phyloP scores from a whole-genome alignment of 2,113 vertebrate genomes.

The Bagarius yarrelli region DNA sequence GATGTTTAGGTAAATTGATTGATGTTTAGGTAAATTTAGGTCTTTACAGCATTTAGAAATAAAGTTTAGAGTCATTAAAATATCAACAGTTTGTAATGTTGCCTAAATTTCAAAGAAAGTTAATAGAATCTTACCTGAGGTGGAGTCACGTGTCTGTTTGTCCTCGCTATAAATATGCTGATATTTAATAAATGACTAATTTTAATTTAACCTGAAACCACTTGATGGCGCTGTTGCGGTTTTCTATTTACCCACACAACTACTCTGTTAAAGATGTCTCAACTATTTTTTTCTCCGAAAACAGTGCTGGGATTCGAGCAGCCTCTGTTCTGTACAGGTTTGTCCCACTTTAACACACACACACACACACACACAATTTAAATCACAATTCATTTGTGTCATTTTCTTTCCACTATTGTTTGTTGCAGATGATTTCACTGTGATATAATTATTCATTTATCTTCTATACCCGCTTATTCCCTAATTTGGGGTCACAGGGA shows the following conservation, averaged over 20 bases:
- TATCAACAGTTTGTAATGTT: neutral
- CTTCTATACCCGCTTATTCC: too few species aligned
- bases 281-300: neutral
- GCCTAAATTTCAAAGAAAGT: neutral
- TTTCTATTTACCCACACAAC: neutral
- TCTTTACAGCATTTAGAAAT: neutral
- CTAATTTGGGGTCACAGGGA: too few species aligned
- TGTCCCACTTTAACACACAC: neutral
- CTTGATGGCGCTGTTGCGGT: conserved; percentile 25
- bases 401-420: neutral
- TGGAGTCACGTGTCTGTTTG: neutral
- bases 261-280: neutral
- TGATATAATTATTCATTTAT: too few species aligned
- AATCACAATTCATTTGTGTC: too few species aligned
- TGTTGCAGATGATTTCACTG: neutral
- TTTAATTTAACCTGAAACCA: conserved; percentile 6
- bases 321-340: neutral
- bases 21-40: too few species aligned
- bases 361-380: neutral
- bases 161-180: too few species aligned
- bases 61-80: neutral
- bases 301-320: neutral
- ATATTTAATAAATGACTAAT: neutral
- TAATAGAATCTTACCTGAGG: neutral
- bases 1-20: too few species aligned